These are phyloP conservation scores for Tylochromis polylepis DNA, from an alignment of 2,113 vertebrate genomes.

Conservation along the genomic window DNA sequence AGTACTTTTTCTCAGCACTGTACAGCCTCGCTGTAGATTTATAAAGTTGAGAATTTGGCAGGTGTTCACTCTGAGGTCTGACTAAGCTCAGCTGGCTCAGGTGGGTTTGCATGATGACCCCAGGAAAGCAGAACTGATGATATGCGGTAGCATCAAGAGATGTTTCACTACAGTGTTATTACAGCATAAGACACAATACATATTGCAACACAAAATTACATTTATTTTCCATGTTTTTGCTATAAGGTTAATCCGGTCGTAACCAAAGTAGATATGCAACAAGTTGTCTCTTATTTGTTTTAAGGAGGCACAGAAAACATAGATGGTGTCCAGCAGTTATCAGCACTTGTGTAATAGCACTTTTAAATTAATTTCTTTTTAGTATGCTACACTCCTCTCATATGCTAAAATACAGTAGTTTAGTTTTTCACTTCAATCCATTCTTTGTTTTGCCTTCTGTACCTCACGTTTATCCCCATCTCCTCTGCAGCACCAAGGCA, in stretches of 20 bases:
- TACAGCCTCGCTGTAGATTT: neutral
- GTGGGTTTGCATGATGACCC: no score
- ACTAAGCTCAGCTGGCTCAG: no score
- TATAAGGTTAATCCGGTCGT: neutral
- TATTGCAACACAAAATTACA: neutral
- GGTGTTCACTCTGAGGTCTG: neutral
- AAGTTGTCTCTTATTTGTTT: neutral
- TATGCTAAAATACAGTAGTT: neutral
- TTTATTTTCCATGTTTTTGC: neutral
- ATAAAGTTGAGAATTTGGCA: neutral
- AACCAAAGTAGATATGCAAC: neutral
- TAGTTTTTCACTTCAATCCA: neutral
- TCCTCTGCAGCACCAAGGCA: constrained; percentile 82
- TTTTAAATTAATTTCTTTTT: neutral
- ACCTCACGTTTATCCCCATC: neutral
- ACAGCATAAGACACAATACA: neutral
- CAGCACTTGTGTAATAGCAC: neutral
- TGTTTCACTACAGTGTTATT: neutral
- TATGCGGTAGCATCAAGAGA: neutral
- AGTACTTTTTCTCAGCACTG: neutral
- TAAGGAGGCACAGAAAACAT: neutral
- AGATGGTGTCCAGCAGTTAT: neutral
- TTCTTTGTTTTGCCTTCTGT: neutral
- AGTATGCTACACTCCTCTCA: neutral
- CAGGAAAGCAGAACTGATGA: neutral